Evolutionary conservation across 2,113 vertebrate species (phyloP).

Genomic region (Anguilla japonica): DNA sequence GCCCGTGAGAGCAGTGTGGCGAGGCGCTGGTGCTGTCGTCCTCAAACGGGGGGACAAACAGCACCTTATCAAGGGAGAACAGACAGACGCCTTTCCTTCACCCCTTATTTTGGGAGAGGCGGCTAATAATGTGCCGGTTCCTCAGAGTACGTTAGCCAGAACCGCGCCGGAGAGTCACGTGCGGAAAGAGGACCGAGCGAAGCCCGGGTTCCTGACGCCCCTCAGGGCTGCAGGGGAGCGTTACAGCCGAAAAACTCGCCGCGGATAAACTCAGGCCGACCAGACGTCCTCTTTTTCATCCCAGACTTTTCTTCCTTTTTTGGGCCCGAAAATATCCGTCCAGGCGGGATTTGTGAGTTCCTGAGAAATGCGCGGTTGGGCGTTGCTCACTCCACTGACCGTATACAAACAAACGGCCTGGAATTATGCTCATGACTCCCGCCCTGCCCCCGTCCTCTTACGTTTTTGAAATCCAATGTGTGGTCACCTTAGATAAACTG

Average conservation of each 20-base stretch:
- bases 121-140: constrained; percentile 23
- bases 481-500: neutral
- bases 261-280: too few species aligned
- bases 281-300: too few species aligned
- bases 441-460: too few species aligned
- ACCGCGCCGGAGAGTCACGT: neutral
- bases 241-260: neutral
- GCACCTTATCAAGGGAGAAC: constrained; percentile 31
- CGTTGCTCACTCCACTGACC: too few species aligned
- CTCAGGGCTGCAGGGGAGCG: neutral
- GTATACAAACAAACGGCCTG: too few species aligned
- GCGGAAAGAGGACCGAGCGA: neutral
- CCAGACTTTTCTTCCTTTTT: too few species aligned
- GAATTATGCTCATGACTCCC: too few species aligned
- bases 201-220: neutral
- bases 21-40: neutral
- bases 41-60: constrained; percentile 29
- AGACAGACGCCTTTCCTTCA: constrained; percentile 22
- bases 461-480: too few species aligned
- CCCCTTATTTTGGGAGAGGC: constrained; percentile 10
- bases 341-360: too few species aligned
- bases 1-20: constrained; percentile 15
- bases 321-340: too few species aligned
- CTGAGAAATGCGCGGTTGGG: too few species aligned
- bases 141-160: neutral